phyloP scores from a whole-genome alignment of 1,140 invertebrate genomes.

The Paracyclopina nana region DNA sequence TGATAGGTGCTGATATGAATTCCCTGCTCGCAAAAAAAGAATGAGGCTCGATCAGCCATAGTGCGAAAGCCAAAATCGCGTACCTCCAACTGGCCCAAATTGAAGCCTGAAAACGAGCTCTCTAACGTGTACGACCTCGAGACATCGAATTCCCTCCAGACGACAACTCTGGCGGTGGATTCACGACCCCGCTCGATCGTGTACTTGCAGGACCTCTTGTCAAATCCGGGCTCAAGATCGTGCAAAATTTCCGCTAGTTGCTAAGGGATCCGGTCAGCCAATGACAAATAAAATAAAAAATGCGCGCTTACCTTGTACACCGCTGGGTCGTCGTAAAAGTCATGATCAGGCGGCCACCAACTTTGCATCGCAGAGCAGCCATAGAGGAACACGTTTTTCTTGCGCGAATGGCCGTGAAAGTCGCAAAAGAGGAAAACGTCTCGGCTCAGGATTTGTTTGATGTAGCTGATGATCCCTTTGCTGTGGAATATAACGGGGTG shows the following conservation, averaged over 20 bases:
- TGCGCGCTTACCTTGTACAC: not conserved
- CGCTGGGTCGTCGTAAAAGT: not conserved
- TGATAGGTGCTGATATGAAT: no score
- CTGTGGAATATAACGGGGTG: constrained; percentile 65
- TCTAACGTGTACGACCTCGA: constrained; percentile 61
- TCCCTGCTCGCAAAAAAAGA: no score
- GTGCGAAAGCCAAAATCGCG: no score
- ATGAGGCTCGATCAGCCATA: no score
- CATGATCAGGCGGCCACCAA: not conserved
- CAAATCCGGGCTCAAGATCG: constrained; percentile 44
- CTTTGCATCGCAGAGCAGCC: constrained; percentile 42
- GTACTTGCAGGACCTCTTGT: constrained; percentile 50
- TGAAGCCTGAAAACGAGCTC: constrained; percentile 63
- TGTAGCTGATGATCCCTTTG: constrained; percentile 47
- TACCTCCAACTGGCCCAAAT: constrained; percentile 47
- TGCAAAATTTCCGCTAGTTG: constrained; percentile 47
- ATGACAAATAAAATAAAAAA: constrained; percentile 9
- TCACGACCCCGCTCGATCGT: constrained; percentile 54
- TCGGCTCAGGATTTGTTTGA: constrained; percentile 33
- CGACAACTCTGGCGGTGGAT: constrained; percentile 57
- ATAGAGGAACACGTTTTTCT: constrained; percentile 73
- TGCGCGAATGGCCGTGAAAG: constrained; percentile 68
- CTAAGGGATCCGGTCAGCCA: constrained; percentile 28
- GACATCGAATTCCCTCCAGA: constrained; percentile 62
- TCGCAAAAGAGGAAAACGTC: constrained; percentile 56